Percentiles rank a stretch among this genome's conserved stretches.
These are phyloP conservation scores for Maconellicoccus hirsutus DNA, from an alignment of 1,140 invertebrate genomes.

Conservation along the genomic window DNA sequence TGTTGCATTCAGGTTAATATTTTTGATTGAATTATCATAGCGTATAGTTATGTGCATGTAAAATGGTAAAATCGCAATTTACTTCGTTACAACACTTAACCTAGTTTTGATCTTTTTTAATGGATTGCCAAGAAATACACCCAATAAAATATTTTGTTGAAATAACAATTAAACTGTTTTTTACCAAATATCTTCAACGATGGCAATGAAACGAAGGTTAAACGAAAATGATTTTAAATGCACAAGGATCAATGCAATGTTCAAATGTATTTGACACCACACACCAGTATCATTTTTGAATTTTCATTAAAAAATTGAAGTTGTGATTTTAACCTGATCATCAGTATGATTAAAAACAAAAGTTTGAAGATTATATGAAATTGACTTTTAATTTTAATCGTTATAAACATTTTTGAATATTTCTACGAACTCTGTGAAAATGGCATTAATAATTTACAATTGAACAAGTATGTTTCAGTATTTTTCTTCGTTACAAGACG, in stretches of 20 bases:
- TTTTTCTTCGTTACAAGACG: too few relatives aligned
- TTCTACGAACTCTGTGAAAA: too few relatives aligned
- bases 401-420: too few relatives aligned
- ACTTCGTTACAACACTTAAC: slow-evolving; percentile 3
- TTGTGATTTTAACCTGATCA: too few relatives aligned
- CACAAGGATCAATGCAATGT: not conserved
- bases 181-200: not conserved
- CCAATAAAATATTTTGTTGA: not conserved
- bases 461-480: too few relatives aligned
- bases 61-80: not conserved
- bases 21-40: not conserved
- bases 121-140: not conserved
- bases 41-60: not conserved
- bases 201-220: not conserved
- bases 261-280: not conserved
- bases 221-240: not conserved
- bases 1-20: too few relatives aligned
- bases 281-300: too few relatives aligned
- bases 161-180: not conserved
- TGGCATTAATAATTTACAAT: too few relatives aligned
- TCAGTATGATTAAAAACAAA: too few relatives aligned
- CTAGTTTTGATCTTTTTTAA: not conserved
- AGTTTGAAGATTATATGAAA: too few relatives aligned
- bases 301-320: not conserved
- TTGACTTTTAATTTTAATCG: too few relatives aligned